phyloP scores from a whole-genome alignment of 2,113 vertebrate species.

The Sakesphorus luctuosus region DNA sequence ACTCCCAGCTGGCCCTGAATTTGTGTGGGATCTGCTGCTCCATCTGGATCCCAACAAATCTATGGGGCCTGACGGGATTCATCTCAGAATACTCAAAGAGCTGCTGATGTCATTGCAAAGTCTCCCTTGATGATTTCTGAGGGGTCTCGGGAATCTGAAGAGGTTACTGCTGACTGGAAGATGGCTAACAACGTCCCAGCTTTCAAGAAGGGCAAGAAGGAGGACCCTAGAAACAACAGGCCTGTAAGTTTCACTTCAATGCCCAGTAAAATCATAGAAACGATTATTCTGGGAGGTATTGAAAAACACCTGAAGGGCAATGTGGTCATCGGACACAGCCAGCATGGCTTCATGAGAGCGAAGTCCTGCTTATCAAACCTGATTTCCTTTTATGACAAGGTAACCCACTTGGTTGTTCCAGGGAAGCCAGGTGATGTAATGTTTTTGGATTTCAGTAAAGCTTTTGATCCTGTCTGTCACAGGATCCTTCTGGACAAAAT shows the following conservation, averaged over 20 bases:
- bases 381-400: neutral
- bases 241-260: neutral
- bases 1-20: neutral
- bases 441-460: neutral
- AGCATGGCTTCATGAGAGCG: neutral
- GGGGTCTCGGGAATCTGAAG: neutral
- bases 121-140: neutral
- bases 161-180: neutral
- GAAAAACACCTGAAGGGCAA: neutral
- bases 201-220: neutral
- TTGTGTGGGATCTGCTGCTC: neutral
- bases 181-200: neutral
- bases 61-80: neutral
- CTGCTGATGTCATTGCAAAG: neutral
- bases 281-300: neutral
- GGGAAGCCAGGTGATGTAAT: neutral
- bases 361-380: neutral
- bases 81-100: neutral
- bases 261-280: neutral
- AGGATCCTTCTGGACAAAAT: neutral
- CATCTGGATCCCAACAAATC: neutral
- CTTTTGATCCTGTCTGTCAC: neutral
- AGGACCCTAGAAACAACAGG: neutral
- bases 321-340: neutral
- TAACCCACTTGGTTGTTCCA: neutral